These are phyloP conservation scores for Chlorocebus sabaeus DNA, from an alignment of 2,113 vertebrate species.

Conservation along the genomic window DNA sequence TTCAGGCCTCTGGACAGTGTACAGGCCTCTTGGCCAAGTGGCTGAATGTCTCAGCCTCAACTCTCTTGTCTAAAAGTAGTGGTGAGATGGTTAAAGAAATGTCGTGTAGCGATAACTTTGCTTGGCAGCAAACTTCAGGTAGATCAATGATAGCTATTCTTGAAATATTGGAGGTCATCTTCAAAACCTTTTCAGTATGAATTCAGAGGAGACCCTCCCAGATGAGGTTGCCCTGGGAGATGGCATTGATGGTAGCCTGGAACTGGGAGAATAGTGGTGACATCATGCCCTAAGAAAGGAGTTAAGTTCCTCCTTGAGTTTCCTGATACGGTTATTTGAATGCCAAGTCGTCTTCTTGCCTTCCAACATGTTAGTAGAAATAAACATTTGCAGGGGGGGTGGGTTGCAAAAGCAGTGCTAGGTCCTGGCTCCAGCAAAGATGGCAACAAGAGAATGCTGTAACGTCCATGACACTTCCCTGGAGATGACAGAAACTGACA, in stretches of 20 bases:
- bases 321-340: neutral
- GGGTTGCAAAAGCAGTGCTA: no score
- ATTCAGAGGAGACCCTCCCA: neutral
- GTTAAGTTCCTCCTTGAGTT: neutral
- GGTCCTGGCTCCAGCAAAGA: neutral
- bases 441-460: neutral
- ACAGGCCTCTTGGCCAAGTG: neutral
- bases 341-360: neutral
- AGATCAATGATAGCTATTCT: rapidly evolving
- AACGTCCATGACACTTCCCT: rapidly evolving
- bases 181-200: neutral
- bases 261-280: neutral
- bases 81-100: neutral
- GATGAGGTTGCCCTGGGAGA: neutral
- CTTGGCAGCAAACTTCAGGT: neutral
- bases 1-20: neutral
- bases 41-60: neutral
- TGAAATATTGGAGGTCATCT: neutral
- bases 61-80: neutral
- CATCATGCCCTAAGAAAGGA: neutral
- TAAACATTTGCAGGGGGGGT: neutral
- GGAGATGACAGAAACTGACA: neutral
- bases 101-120: neutral
- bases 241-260: neutral
- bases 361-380: neutral